Base-by-base conservation (phyloP, 2,888 invertebrate genomes). In the Diarsia brunnea region DNA sequence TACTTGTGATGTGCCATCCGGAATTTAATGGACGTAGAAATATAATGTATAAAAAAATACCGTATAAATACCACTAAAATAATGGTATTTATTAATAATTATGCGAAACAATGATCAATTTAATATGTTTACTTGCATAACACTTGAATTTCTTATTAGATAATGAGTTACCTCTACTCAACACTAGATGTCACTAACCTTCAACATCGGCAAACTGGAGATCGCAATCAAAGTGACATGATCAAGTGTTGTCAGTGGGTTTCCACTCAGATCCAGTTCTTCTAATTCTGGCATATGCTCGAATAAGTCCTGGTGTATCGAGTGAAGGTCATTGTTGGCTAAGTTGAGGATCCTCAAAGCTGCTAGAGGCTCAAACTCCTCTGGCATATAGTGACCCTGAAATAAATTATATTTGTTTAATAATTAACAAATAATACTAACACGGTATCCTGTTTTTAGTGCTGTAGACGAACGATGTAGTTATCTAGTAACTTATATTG, bases 291-390 rank as follows among this genome's bases (percentile, higher is more conserved):
- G 97, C 7, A 98, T 93, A 90, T 99, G 98, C 87, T 98, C 98
- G 91, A 99, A 98, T 2, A 98, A 88, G 90, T 98, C 98, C 69
- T 96, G 96, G 88, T 98, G 92, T n/a, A 98, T 92, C 0, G 97
- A 97, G 87, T 98, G 98, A 1, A 98, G 92, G 38, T 97, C 95
- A 91, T 99, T 99, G 90, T 97, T 92, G 0, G 97, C 97, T 78
- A 99, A 93, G 89, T 97, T 97, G 27, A 98, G 93, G 10, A 95
- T 95, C 64, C 95, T 95, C 90, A 98, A 93, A 0, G 97, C 93
- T 31, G 91, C 92, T 31, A 98, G 92, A 0, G 98, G 98, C 81
- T 97, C 96, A 84, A 97, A 97, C 67, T 96, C 95, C 43, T 97
- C 97, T 0, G 97, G 97, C 90, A 87, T 97, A 97, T 31, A 76